Conservation (phyloP, 2,888 invertebrate species). For the Cryptocheilus praepositus region DNA sequence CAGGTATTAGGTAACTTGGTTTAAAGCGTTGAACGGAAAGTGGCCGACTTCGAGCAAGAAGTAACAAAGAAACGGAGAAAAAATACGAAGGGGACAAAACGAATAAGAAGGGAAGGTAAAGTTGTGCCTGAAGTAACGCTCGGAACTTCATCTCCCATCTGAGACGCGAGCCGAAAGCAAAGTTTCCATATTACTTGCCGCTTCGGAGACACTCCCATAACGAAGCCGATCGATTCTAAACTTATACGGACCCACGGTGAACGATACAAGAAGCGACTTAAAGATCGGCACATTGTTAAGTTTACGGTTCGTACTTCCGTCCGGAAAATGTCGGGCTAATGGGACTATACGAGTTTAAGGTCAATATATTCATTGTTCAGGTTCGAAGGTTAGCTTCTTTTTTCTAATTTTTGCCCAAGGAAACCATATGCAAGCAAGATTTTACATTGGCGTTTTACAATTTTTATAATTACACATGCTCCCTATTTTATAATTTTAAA, state of each 20-base stretch:
- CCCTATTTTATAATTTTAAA: too few species aligned
- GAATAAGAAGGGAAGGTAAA: not conserved
- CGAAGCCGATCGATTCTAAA: constrained; percentile 35
- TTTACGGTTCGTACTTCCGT: constrained; percentile 1
- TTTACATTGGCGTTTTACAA: too few species aligned
- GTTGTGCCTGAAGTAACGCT: constrained; percentile 34
- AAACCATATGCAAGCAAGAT: too few species aligned
- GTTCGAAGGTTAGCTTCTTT: too few species aligned
- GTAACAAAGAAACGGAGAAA: not conserved
- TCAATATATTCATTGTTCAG: too few species aligned
- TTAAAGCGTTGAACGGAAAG: too few species aligned
- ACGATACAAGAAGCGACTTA: constrained; percentile 12
- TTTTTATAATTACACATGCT: too few species aligned
- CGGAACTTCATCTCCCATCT: constrained; percentile 31
- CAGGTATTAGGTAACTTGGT: too few species aligned
- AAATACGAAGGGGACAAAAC: constrained; percentile 11
- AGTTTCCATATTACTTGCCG: constrained; percentile 43
- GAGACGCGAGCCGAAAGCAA: constrained; percentile 38
- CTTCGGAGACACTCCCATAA: constrained; percentile 35
- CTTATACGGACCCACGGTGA: constrained; percentile 28
- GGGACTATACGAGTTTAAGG: not conserved
- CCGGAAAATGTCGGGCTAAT: constrained; percentile 3
- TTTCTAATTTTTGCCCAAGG: too few species aligned
- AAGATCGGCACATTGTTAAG: constrained; percentile 6
- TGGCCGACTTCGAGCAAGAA: not conserved